These are phyloP conservation scores for Lacerta bilineata DNA, from an alignment of 2,797 vertebrate species.

Conservation along the genomic window DNA sequence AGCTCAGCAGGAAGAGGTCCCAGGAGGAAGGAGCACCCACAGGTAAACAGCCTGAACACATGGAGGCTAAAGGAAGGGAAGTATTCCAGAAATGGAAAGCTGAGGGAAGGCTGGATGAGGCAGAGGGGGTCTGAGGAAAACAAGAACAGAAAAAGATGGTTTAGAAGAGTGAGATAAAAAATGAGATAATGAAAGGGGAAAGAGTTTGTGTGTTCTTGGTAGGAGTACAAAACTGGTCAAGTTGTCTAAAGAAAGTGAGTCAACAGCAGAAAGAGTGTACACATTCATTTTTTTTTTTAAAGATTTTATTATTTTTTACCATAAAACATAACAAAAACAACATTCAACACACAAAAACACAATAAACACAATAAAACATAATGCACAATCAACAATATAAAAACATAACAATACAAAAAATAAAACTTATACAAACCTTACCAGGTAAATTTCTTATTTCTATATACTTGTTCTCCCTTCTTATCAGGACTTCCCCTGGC, in stretches of 20 bases:
- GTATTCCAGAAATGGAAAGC: neutral
- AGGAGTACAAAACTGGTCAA: neutral
- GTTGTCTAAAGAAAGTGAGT: neutral
- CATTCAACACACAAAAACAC: too few species aligned
- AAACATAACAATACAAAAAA: too few species aligned
- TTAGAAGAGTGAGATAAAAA: neutral
- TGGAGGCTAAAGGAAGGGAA: constrained; percentile 2
- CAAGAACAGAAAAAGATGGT: neutral
- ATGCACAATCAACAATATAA: too few species aligned
- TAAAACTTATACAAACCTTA: too few species aligned
- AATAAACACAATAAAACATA: too few species aligned
- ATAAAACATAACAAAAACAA: too few species aligned
- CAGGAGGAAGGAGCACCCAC: neutral
- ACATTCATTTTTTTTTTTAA: too few species aligned
- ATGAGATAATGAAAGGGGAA: neutral
- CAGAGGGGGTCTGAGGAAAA: neutral
- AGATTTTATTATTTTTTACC: too few species aligned
- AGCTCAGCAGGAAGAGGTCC: neutral
- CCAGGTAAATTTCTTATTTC: too few species aligned
- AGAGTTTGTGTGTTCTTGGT: neutral
- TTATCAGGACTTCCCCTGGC: too few species aligned
- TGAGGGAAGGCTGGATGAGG: neutral
- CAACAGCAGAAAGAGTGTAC: neutral
- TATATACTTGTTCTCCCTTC: too few species aligned
- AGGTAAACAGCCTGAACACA: neutral